phyloP scores from a whole-genome alignment of 2,888 invertebrate species.

The Hypsopygia costalis region DNA sequence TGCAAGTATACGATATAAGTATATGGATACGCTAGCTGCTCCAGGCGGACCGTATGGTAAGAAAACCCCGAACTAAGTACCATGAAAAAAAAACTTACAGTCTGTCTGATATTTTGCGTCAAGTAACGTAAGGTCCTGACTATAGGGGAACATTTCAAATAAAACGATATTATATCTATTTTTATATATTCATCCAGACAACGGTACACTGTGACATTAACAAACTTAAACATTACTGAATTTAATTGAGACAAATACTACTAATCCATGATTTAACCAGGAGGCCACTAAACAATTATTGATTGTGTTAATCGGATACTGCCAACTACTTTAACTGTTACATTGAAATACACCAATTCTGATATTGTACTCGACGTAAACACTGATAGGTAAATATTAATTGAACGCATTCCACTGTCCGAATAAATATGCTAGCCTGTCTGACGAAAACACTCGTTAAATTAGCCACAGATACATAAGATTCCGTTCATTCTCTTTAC shows the following conservation, averaged over 20 bases:
- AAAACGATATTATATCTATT: slow-evolving; percentile 65
- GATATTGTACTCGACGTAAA: slow-evolving; percentile 44
- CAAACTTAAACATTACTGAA: slow-evolving; percentile 73
- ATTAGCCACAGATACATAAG: too few relatives aligned
- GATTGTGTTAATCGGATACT: slow-evolving; percentile 37
- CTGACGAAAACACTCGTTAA: too few relatives aligned
- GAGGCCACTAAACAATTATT: slow-evolving; percentile 44
- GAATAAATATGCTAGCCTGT: background rate
- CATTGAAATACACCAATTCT: slow-evolving; percentile 36
- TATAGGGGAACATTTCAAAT: slow-evolving; percentile 33
- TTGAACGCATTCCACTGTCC: slow-evolving; percentile 3
- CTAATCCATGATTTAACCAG: slow-evolving; percentile 42
- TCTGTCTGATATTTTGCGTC: too few relatives aligned
- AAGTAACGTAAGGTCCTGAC: too few relatives aligned
- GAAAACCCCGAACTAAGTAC: too few relatives aligned
- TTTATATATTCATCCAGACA: slow-evolving; percentile 81
- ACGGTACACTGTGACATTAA: slow-evolving; percentile 81
- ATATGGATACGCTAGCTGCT: too few relatives aligned
- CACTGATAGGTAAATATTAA: slow-evolving; percentile 16
- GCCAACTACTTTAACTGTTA: slow-evolving; percentile 44
- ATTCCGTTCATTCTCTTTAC: too few relatives aligned
- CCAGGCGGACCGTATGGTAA: too few relatives aligned
- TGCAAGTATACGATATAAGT: too few relatives aligned
- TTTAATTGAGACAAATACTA: slow-evolving; percentile 49
- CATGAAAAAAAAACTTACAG: too few relatives aligned